Evolutionary conservation across 2,888 invertebrate species (phyloP).

Genomic region (Dyspetes luteomarginatus): DNA sequence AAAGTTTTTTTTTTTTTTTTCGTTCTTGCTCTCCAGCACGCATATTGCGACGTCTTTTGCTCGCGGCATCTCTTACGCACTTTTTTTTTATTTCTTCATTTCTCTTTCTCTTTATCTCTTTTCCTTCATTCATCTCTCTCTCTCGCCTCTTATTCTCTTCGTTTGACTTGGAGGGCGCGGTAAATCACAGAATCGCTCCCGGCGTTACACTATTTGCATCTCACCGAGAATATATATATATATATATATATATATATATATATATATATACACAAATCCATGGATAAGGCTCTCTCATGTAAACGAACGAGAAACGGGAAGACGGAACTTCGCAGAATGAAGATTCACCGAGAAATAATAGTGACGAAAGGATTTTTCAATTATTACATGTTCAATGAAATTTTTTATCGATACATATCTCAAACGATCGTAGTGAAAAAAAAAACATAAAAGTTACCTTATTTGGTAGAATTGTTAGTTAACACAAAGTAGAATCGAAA

Average conservation of each 20-base stretch:
- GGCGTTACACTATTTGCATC: constrained; percentile 79
- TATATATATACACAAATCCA: background rate
- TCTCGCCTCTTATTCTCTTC: constrained; percentile 24
- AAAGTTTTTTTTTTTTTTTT: constrained; percentile 62
- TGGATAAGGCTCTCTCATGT: background rate
- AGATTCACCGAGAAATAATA: no score
- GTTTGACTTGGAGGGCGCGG: constrained; percentile 69
- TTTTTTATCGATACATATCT: no score
- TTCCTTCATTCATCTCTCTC: constrained; percentile 36
- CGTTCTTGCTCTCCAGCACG: constrained; percentile 22
- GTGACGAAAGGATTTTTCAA: no score
- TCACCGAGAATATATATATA: constrained; percentile 47
- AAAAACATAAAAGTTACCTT: no score
- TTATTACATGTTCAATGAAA: no score
- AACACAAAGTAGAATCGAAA: no score
- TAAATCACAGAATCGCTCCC: constrained; percentile 78
- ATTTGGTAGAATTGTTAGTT: no score
- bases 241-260: background rate
- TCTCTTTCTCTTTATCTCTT: background rate
- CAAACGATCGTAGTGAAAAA: no score
- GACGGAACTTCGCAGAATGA: no score
- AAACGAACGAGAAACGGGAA: constrained; percentile 54
- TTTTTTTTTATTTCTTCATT: constrained; percentile 26
- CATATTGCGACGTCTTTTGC: constrained; percentile 34
- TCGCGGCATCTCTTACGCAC: constrained; percentile 41